phyloP scores from a whole-genome alignment of 2,888 invertebrate species.

The Agonopterix heracliana region DNA sequence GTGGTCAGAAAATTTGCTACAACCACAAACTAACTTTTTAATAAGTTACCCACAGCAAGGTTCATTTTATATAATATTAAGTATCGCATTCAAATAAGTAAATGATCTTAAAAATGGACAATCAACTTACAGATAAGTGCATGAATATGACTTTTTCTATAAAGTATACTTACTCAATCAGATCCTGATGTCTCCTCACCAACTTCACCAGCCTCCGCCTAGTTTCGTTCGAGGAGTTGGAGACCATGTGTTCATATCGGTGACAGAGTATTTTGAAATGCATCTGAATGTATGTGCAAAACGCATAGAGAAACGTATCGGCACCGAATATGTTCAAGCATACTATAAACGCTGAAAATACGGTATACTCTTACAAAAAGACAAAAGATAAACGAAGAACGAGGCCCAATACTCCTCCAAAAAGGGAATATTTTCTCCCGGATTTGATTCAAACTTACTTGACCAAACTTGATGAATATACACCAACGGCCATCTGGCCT shows the following conservation, averaged over 20 bases:
- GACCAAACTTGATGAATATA: slow-evolving; percentile 46
- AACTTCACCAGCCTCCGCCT: slow-evolving; percentile 23
- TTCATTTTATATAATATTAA: too few species aligned
- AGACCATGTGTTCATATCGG: slow-evolving; percentile 29
- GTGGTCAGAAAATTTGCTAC: too few species aligned
- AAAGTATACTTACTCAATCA: slow-evolving; percentile 43
- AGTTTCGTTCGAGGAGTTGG: slow-evolving; percentile 16
- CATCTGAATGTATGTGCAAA: slow-evolving; percentile 48
- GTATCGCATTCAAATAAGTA: too few species aligned
- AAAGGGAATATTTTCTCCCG: not conserved
- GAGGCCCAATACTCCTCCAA: too few species aligned
- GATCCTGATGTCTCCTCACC: slow-evolving; percentile 38
- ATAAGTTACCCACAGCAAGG: too few species aligned
- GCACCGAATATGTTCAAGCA: slow-evolving; percentile 34
- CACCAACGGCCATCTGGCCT: slow-evolving; percentile 32
- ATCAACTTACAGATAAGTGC: too few species aligned
- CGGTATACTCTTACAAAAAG: not conserved
- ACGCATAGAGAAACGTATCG: slow-evolving; percentile 41
- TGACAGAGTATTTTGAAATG: slow-evolving; percentile 45
- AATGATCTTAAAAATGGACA: not conserved
- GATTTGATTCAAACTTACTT: slow-evolving; percentile 34
- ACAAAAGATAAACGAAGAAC: not conserved
- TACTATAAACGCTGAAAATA: slow-evolving; percentile 39
- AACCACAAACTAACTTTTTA: too few species aligned
- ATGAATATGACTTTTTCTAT: not conserved